Evolutionary conservation across 2,888 invertebrate genomes (phyloP).

Genomic region (Girardia tigrina): DNA sequence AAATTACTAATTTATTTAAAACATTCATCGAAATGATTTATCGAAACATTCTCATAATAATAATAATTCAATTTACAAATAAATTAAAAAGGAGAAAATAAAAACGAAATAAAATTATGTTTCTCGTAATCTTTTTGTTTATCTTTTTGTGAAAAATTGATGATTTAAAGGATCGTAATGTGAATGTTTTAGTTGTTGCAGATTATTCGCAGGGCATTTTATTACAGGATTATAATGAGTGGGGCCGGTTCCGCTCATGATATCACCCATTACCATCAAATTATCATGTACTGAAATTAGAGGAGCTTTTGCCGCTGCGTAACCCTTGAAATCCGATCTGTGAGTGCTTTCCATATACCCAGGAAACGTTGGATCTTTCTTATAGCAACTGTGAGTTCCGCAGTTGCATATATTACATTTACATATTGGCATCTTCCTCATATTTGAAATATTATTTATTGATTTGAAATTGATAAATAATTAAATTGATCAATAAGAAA

Average conservation of each 20-base stretch:
- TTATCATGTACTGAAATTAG: background rate
- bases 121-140: no score
- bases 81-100: no score
- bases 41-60: no score
- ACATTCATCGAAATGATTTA: no score
- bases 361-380: background rate
- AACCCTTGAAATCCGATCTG: background rate
- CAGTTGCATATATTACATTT: background rate
- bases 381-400: background rate
- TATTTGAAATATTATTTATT: background rate
- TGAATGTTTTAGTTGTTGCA: background rate
- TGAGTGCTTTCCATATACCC: slow-evolving; percentile 5
- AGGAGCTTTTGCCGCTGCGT: background rate
- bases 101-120: no score
- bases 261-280: slow-evolving; percentile 3
- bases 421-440: background rate
- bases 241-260: background rate
- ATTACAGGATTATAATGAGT: background rate
- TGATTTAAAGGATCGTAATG: background rate
- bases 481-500: no score
- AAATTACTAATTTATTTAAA: no score
- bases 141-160: background rate
- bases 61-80: no score
- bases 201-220: background rate
- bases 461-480: background rate